Evolutionary conservation across 1,140 invertebrate genomes (phyloP).

Genomic region (Ostrea edulis): DNA sequence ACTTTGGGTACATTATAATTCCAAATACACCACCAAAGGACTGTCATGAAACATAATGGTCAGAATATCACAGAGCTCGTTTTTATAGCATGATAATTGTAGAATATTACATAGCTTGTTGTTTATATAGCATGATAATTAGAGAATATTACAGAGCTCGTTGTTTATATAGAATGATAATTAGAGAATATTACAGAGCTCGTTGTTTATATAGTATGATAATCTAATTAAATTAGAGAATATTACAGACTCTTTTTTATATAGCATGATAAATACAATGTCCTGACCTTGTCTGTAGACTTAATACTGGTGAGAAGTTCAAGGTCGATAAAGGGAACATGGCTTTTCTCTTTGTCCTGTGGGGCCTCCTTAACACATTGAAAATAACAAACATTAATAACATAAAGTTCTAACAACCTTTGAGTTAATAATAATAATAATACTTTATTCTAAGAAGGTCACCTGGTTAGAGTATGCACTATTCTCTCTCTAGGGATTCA

Average conservation of each 20-base stretch:
- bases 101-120: not conserved
- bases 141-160: too few relatives aligned
- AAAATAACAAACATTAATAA: not conserved
- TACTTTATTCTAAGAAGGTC: not conserved
- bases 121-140: not conserved
- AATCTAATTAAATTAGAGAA: too few relatives aligned
- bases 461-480: not conserved
- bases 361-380: not conserved
- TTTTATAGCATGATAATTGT: too few relatives aligned
- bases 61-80: not conserved
- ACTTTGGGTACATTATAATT: too few relatives aligned
- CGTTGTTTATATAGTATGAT: too few relatives aligned
- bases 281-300: constrained; percentile 30
- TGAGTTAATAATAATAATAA: not conserved
- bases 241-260: too few relatives aligned
- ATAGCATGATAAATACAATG: not conserved
- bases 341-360: not conserved
- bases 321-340: not conserved
- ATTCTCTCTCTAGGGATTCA: too few relatives aligned
- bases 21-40: too few relatives aligned
- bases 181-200: too few relatives aligned
- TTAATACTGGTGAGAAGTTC: constrained; percentile 29
- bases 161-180: too few relatives aligned
- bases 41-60: not conserved
- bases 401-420: not conserved